These are phyloP conservation scores for Zygaena filipendulae DNA, from an alignment of 2,888 invertebrate species.

Conservation along the genomic window DNA sequence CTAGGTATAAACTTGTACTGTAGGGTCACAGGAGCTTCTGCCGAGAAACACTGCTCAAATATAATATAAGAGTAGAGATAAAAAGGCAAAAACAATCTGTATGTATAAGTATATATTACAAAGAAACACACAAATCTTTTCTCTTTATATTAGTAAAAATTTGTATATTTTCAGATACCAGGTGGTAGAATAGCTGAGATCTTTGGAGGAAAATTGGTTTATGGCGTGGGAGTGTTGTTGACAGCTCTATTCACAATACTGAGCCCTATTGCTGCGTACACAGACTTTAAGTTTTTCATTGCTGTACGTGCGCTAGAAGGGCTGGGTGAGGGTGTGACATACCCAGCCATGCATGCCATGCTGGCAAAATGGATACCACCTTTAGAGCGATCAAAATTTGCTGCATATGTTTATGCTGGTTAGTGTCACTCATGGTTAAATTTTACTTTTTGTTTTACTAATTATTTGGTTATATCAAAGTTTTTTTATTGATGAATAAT, in stretches of 20 bases:
- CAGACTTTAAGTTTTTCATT: slow-evolving; percentile 75
- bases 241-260: slow-evolving; percentile 85
- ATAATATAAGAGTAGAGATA: no score
- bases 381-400: slow-evolving; percentile 88
- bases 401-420: slow-evolving; percentile 88
- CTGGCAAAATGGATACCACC: slow-evolving; percentile 94
- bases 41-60: no score
- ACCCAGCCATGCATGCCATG: slow-evolving; percentile 95
- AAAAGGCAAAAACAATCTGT: no score
- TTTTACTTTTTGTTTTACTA: no score
- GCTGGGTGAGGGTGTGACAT: slow-evolving; percentile 90
- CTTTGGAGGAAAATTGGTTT: slow-evolving; percentile 89
- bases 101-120: no score
- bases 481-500: no score
- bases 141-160: no score
- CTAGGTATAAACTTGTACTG: no score
- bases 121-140: no score
- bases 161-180: slow-evolving; percentile 56
- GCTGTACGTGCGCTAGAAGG: slow-evolving; percentile 83
- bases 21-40: no score
- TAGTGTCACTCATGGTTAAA: no score
- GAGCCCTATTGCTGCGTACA: slow-evolving; percentile 83
- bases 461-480: no score
- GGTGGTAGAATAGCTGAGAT: slow-evolving; percentile 86
- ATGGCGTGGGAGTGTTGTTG: slow-evolving; percentile 82